Conservation (phyloP, 2,113 vertebrate genomes). For the Thryonomys swinderianus region DNA sequence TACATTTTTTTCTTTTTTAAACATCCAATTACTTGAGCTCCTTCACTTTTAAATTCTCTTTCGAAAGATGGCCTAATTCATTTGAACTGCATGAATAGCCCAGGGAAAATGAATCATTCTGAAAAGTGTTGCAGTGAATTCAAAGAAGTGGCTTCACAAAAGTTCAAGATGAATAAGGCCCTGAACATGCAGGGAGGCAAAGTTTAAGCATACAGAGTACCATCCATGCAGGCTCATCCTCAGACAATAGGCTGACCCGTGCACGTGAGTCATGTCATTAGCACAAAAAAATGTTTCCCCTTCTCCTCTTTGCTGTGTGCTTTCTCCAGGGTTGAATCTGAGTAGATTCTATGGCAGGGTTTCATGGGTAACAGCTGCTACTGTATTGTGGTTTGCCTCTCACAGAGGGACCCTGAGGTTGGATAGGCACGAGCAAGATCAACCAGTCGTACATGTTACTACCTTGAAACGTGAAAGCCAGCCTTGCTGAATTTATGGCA, state of each 20-base stretch:
- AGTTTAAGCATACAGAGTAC: neutral
- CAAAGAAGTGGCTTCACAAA: neutral
- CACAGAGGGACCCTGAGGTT: neutral
- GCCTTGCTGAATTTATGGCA: neutral
- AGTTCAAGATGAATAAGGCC: neutral
- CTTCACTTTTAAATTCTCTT: neutral
- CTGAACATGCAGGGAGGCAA: neutral
- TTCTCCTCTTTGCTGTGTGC: neutral
- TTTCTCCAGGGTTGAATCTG: neutral
- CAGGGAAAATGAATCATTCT: slow-evolving; percentile 2
- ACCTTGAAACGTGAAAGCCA: neutral
- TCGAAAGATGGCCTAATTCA: slow-evolving; percentile 1
- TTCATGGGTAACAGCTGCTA: neutral
- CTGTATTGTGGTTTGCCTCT: neutral
- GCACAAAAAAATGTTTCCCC: neutral
- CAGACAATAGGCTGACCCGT: neutral
- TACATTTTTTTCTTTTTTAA: slow-evolving; percentile 1
- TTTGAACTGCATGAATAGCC: neutral
- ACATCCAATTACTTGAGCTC: neutral
- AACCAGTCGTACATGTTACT: neutral
- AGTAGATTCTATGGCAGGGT: neutral
- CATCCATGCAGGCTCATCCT: neutral
- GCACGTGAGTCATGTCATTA: too few species aligned
- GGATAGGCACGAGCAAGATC: too few species aligned
- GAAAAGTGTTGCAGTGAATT: neutral